Evolutionary conservation across 2,888 invertebrate genomes (phyloP), one percentile per base, ranked within the genome.

Genomic region (Andrena trimmerana): DNA sequence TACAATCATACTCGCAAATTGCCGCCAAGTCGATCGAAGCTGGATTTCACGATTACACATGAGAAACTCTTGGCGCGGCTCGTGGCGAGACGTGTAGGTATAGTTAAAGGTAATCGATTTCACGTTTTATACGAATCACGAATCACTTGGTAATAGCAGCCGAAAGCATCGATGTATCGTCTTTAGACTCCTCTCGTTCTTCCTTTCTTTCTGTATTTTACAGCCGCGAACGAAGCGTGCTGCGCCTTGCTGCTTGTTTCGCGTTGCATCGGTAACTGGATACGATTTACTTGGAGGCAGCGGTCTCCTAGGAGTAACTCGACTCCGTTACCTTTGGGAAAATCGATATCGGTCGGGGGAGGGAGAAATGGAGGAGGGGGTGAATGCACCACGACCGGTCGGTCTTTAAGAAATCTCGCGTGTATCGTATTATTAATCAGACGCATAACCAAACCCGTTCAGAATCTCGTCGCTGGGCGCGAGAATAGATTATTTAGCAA

Each of bases 301-400:
- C 69, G 82, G 87, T 88, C 77, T 83, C 81, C 81, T 70, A 84
- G 83, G 77, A 86, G 86, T 86, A 84, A 81, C 82, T 68, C 65
- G 73, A 73, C 75, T 79, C 72, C 57, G 78, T 79, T 67, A 69
- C 68, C 84, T 81, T 68, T 33, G 59, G 36, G 78, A 84, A 86
- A 81, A 88, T 88, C 87, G 82, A 88, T 88, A 88, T 59, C 31
- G 13, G 24, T 36, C 24, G n/a, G 31, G 27, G 33, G 54, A 50
- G 74, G 57, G 42, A n/a, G 48, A 4, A 57, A 24, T 42, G 42
- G 24, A 50, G 20, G 29, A 65, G 67, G 76, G 75, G 74, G 69
- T 75, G 79, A 84, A 75, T 77, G 63, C 77, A 86, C 76, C 77
- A 62, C 13, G n/a, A 54, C 24, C 33, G 36, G n/a, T 83, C 33